phyloP scores from a whole-genome alignment of 1,140 invertebrate genomes.

The Caenorhabditis inopinata region DNA sequence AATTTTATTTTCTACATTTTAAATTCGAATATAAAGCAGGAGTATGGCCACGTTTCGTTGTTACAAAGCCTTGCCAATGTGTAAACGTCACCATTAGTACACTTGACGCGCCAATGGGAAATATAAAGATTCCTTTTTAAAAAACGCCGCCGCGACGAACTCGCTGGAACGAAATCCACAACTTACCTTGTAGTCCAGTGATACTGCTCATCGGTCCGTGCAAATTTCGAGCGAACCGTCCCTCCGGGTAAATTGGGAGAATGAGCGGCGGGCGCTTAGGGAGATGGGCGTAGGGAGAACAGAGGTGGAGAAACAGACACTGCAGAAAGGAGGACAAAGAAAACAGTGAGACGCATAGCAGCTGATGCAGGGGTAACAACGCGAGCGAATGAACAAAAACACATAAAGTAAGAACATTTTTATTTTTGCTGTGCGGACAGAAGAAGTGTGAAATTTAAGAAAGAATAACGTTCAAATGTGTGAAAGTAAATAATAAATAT shows the following conservation, averaged over 20 bases:
- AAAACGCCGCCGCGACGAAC: no score
- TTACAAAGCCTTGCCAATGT: no score
- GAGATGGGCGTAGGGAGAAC: neutral
- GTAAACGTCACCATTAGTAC: no score
- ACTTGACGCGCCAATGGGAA: no score
- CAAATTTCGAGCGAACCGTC: conserved; percentile 14
- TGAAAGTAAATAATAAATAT: neutral
- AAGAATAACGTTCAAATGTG: neutral
- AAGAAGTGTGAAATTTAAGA: neutral
- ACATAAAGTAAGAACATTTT: neutral
- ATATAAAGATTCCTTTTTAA: no score
- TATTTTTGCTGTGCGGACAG: neutral
- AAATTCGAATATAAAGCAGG: no score
- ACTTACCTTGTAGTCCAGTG: conserved; percentile 18
- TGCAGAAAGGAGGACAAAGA: neutral
- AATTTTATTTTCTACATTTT: no score
- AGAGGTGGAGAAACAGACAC: conserved; percentile 18
- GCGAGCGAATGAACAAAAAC: neutral
- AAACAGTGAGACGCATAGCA: conserved; percentile 24
- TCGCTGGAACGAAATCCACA: no score
- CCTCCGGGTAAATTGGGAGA: conserved; percentile 22
- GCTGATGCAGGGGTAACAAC: neutral
- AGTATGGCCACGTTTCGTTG: no score
- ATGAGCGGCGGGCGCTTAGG: neutral
- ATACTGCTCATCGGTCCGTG: conserved; percentile 10